phyloP scores from a whole-genome alignment of 92 coral and sea anemone genomes.

The Nematostella vectensis region DNA sequence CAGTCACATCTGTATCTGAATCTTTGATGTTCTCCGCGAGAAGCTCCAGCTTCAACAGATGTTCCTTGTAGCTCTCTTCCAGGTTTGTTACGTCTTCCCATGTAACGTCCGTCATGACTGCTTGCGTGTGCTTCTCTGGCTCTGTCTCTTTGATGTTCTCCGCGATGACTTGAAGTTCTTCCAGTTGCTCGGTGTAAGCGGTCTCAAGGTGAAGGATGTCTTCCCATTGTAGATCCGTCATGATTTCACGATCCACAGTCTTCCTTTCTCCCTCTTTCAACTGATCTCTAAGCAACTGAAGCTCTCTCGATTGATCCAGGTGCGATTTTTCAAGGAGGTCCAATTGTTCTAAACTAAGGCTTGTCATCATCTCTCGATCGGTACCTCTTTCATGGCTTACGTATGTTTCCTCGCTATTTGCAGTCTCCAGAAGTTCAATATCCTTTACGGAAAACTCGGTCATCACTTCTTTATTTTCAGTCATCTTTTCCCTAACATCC shows the following conservation, averaged over 20 bases:
- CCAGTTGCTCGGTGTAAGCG: slow-evolving; percentile 10
- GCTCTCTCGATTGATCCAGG: slow-evolving; percentile 8
- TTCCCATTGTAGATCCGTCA: slow-evolving; percentile 58
- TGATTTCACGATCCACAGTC: slow-evolving; percentile 1
- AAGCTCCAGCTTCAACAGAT: slow-evolving; percentile 5
- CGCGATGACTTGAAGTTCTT: slow-evolving; percentile 15
- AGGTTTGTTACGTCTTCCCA: slow-evolving; percentile 20
- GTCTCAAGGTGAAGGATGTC: slow-evolving; percentile 34
- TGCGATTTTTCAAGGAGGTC: slow-evolving; percentile 21
- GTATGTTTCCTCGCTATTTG: neutral
- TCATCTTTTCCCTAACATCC: slow-evolving; percentile 7
- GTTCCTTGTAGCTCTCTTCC: slow-evolving; percentile 26
- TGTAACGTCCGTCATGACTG: slow-evolving; percentile 31
- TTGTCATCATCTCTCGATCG: neutral
- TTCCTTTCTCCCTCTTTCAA: neutral
- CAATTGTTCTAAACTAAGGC: neutral
- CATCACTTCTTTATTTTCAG: slow-evolving; percentile 42
- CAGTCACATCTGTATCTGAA: neutral
- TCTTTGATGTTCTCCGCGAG: neutral
- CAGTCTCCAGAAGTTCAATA: slow-evolving; percentile 26
- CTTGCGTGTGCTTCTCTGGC: slow-evolving; percentile 2
- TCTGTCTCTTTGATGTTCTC: neutral
- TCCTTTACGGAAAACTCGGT: slow-evolving; percentile 42
- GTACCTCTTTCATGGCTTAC: neutral
- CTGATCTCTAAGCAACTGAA: neutral